These are phyloP conservation scores for Stratiolaelaps scimitus DNA, from an alignment of 1,140 invertebrate species.

Conservation along the genomic window DNA sequence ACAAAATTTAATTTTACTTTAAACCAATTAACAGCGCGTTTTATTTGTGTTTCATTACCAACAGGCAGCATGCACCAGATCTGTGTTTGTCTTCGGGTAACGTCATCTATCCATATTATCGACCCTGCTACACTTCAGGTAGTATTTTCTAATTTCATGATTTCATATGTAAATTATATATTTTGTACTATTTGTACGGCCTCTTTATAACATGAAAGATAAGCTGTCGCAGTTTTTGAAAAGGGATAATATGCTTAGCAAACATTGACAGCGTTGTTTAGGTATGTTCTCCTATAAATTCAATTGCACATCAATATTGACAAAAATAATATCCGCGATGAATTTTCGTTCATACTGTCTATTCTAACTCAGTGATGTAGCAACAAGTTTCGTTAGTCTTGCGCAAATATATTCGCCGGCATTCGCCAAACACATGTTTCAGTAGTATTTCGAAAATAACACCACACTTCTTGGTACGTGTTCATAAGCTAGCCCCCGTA, in stretches of 20 bases:
- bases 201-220: too few relatives aligned
- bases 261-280: too few relatives aligned
- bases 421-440: too few relatives aligned
- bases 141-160: constrained; percentile 34
- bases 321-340: constrained; percentile 38
- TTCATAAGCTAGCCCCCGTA: neutral
- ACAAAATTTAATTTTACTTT: too few relatives aligned
- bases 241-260: too few relatives aligned
- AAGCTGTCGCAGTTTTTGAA: too few relatives aligned
- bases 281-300: neutral
- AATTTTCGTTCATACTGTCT: too few relatives aligned
- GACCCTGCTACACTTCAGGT: constrained; percentile 80
- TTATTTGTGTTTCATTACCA: neutral
- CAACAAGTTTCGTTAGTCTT: constrained; percentile 3
- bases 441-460: too few relatives aligned
- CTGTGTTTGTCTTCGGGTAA: constrained; percentile 75
- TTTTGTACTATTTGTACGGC: too few relatives aligned
- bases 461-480: neutral
- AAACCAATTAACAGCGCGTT: too few relatives aligned
- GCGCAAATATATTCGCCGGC: too few relatives aligned
- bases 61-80: constrained; percentile 76
- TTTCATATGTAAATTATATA: too few relatives aligned
- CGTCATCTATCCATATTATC: constrained; percentile 78
- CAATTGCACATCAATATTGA: neutral
- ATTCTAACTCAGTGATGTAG: neutral